Evolutionary conservation across 2,113 vertebrate genomes (phyloP).

Genomic region (Cyanoliseus patagonus): DNA sequence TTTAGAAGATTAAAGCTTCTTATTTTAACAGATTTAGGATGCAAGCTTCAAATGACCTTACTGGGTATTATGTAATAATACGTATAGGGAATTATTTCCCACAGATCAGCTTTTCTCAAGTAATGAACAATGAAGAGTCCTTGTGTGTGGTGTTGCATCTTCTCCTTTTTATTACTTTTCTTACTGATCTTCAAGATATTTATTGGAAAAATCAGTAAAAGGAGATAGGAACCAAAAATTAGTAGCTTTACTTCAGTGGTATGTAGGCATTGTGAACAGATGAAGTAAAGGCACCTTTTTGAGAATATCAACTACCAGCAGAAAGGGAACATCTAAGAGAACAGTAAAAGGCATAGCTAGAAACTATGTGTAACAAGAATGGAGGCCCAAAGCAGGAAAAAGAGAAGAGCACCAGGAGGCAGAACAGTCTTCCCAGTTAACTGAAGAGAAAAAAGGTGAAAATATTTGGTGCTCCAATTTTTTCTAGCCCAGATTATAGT

Average conservation of each 20-base stretch:
- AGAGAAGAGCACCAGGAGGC: not conserved
- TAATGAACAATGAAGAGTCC: not conserved
- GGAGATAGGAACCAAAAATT: not conserved
- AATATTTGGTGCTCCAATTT: not conserved
- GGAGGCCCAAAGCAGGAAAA: not conserved
- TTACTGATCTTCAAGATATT: not conserved
- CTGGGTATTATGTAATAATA: constrained; percentile 21
- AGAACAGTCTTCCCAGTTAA: not conserved
- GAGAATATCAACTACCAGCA: not conserved
- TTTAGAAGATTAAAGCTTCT: constrained; percentile 5
- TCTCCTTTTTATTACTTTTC: not conserved
- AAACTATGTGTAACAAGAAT: not conserved
- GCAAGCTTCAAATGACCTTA: constrained; percentile 28
- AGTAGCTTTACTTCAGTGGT: not conserved
- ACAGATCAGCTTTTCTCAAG: constrained; percentile 47
- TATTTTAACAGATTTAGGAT: constrained; percentile 21
- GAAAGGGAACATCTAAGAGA: not conserved
- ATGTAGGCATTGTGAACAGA: not conserved
- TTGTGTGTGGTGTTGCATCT: not conserved
- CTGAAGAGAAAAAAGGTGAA: not conserved
- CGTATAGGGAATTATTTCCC: constrained; percentile 8
- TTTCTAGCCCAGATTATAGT: not conserved
- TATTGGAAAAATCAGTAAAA: not conserved
- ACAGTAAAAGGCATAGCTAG: not conserved
- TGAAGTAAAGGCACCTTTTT: not conserved